phyloP scores from a whole-genome alignment of 1,140 invertebrate species.

The Armadillidium nasatum region DNA sequence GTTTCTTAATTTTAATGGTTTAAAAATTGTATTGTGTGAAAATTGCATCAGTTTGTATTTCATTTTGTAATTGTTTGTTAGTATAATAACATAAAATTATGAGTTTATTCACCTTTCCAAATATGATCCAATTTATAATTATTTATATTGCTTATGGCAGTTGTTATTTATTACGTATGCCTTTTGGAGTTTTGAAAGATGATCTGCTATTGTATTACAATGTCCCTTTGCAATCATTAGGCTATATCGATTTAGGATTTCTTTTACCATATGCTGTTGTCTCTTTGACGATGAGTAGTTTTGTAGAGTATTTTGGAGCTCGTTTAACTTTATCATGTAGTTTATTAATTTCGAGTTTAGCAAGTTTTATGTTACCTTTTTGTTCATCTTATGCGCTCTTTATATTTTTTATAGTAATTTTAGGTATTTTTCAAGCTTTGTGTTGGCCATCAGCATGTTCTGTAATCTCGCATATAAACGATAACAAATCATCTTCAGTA shows the following conservation, averaged over 20 bases:
- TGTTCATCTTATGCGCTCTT: neutral
- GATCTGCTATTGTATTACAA: neutral
- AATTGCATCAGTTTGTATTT: no score
- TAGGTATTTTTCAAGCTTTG: neutral
- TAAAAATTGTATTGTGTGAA: no score
- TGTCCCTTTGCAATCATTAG: neutral
- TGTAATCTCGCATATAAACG: neutral
- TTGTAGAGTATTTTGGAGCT: neutral
- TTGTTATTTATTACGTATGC: neutral
- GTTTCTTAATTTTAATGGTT: neutral
- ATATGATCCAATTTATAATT: neutral
- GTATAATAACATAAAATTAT: no score
- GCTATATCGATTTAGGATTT: neutral
- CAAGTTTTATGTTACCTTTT: neutral
- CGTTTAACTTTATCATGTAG: neutral
- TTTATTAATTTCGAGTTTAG: neutral
- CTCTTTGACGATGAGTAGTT: neutral
- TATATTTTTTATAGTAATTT: neutral
- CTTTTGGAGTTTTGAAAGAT: neutral
- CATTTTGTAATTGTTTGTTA: no score
- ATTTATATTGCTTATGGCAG: neutral
- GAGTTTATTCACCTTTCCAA: no score
- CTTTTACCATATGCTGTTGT: constrained; percentile 7
- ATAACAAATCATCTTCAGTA: neutral
- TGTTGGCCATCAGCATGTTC: neutral